These are phyloP conservation scores for Ochotona princeps DNA, from an alignment of 2,113 vertebrate species.

Conservation along the genomic window DNA sequence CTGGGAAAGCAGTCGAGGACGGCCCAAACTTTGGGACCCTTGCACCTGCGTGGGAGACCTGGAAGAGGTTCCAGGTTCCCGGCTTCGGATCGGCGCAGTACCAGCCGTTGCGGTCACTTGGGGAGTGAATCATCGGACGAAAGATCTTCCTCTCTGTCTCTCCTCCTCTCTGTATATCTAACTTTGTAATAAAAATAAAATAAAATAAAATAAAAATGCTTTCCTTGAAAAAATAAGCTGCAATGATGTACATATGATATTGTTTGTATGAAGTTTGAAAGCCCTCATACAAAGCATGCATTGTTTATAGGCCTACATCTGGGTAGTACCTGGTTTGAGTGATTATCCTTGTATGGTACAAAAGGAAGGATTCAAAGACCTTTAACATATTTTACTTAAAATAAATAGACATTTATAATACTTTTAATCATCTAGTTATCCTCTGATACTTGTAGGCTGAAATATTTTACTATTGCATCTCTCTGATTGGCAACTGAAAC, in stretches of 20 bases:
- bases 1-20: no score
- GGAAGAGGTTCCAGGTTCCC: no score
- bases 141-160: no score
- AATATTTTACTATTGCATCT: background rate
- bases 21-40: no score
- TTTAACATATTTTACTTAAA: background rate
- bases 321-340: background rate
- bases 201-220: background rate
- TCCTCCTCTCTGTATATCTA: no score
- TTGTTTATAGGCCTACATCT: background rate
- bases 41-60: no score
- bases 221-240: background rate
- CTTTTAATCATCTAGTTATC: background rate
- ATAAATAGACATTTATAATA: no score
- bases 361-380: background rate
- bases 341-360: background rate
- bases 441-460: background rate
- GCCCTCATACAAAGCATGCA: background rate
- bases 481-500: background rate
- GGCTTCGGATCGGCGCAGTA: no score
- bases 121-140: no score
- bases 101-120: no score
- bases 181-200: no score
- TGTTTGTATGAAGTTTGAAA: constrained; percentile 40
- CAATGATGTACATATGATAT: background rate